Evolutionary conservation across 2,797 vertebrate species (phyloP).

Genomic region (Moxostoma hubbsi): DNA sequence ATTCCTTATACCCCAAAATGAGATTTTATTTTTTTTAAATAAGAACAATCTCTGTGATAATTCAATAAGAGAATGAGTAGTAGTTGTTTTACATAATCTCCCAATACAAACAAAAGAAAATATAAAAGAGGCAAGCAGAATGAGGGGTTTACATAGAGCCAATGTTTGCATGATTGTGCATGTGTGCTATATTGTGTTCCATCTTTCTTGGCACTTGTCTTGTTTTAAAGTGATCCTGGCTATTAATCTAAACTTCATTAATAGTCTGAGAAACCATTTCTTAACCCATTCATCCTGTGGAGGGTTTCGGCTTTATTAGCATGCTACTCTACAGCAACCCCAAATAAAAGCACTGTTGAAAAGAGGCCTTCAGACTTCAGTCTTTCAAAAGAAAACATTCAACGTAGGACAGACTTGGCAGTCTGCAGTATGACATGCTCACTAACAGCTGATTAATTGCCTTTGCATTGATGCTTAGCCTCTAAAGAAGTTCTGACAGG

Average conservation of each 20-base stretch:
- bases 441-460: no score
- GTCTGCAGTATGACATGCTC: no score
- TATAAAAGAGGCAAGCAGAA: neutral
- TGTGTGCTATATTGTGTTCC: slow-evolving; percentile 8
- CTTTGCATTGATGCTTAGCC: no score
- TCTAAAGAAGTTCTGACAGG: no score
- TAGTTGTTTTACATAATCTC: slow-evolving; percentile 10
- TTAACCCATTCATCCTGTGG: slow-evolving; percentile 39
- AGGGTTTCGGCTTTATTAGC: slow-evolving; percentile 48
- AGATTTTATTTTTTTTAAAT: no score
- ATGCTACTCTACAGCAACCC: slow-evolving; percentile 45
- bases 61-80: neutral
- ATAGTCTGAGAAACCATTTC: slow-evolving; percentile 20
- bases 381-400: no score
- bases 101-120: neutral
- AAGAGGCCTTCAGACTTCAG: no score
- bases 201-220: slow-evolving; percentile 38
- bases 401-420: no score
- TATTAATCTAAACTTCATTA: slow-evolving; percentile 47
- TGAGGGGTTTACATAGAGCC: neutral
- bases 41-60: neutral
- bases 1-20: neutral
- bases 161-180: neutral
- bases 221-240: slow-evolving; percentile 30
- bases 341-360: slow-evolving; percentile 42